Base-by-base conservation (phyloP, 2,797 vertebrate genomes). In the Crocidura indochinensis region DNA sequence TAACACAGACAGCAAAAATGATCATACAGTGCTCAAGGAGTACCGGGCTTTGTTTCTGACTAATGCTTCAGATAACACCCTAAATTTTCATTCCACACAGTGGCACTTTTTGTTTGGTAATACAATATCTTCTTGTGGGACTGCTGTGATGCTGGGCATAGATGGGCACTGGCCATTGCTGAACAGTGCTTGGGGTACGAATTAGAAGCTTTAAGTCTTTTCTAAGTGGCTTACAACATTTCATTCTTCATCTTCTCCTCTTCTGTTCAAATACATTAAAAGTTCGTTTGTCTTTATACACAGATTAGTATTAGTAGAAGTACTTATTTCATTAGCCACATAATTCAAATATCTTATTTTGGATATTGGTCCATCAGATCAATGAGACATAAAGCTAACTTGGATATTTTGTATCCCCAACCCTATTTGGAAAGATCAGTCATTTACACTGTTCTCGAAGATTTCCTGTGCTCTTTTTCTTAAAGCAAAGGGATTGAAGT, bases 381-480 rank as follows among this genome's bases (percentile, higher is more conserved):
- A 94, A 94, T 95, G 88, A 91, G 68, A 90, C 95, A 96, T 69
- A 96, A 95, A 97, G 77, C 8, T 2, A 96, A 90, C 11, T 60
- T 73, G 38, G 86, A 27, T 56, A 94, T 73, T 94, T 88, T 69
- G 81, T 72, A 76, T 84, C 62, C 96, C 83, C 89, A 3, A 10
- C 56, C 79, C 76, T 27, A 3, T 56, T 24, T 80, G 72, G 17
- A 31, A 76, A 84, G 6, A 83, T 94, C 77, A 75, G 88, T 10
- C 60, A 2, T 78, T 87, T 78, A 47, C 5, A 91, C 20, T 64
- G 46, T 79, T 95, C 69, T 68, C 44, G 62, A 79, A 69, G 56
- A 26, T 46, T 90, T 90, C 29, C 71, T 22, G 65, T 71, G 22
- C 12, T 19, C 4, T n/a, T 87, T 81, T 89, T 67, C 53, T 78